These are phyloP conservation scores for Mizuhopecten yessoensis DNA, from an alignment of 1,140 invertebrate genomes.

Conservation along the genomic window DNA sequence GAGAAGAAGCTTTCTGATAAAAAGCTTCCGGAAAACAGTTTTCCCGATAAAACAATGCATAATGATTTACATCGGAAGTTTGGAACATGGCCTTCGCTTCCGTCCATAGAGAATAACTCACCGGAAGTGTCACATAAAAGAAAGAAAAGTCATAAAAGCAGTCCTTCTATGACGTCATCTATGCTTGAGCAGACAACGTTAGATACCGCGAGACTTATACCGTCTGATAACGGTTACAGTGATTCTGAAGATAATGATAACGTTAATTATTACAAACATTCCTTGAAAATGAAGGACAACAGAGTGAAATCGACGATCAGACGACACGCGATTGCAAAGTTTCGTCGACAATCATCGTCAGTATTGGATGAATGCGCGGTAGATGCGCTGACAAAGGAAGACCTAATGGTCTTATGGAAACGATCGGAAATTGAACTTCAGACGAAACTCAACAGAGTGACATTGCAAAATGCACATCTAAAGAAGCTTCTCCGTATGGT, in stretches of 20 bases:
- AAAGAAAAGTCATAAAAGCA: not conserved
- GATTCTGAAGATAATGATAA: slow-evolving; percentile 2
- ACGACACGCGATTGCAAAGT: slow-evolving; percentile 72
- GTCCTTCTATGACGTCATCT: slow-evolving; percentile 18
- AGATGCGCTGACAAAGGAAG: slow-evolving; percentile 79
- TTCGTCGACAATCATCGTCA: slow-evolving; percentile 65
- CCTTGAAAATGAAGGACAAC: slow-evolving; percentile 73
- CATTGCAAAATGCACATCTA: slow-evolving; percentile 66
- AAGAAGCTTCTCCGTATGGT: slow-evolving; percentile 56
- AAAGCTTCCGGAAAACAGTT: not conserved
- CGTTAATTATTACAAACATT: slow-evolving; percentile 56
- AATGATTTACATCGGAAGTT: slow-evolving; percentile 30
- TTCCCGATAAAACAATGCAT: slow-evolving; percentile 1
- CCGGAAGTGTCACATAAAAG: not conserved
- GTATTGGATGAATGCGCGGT: slow-evolving; percentile 76
- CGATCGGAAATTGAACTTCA: slow-evolving; percentile 78
- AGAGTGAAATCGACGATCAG: slow-evolving; percentile 77
- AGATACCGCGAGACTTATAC: not conserved
- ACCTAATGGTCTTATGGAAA: slow-evolving; percentile 78
- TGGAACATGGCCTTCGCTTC: slow-evolving; percentile 13
- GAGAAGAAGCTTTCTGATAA: not conserved
- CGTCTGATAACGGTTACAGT: not conserved
- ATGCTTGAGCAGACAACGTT: not conserved
- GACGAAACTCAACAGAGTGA: slow-evolving; percentile 68
- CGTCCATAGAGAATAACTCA: not conserved